A percentile compares a stretch with the other conserved stretches of the same genome.
phyloP scores from a whole-genome alignment of 2,888 invertebrate genomes.

The Lordiphosa andalusiaca region DNA sequence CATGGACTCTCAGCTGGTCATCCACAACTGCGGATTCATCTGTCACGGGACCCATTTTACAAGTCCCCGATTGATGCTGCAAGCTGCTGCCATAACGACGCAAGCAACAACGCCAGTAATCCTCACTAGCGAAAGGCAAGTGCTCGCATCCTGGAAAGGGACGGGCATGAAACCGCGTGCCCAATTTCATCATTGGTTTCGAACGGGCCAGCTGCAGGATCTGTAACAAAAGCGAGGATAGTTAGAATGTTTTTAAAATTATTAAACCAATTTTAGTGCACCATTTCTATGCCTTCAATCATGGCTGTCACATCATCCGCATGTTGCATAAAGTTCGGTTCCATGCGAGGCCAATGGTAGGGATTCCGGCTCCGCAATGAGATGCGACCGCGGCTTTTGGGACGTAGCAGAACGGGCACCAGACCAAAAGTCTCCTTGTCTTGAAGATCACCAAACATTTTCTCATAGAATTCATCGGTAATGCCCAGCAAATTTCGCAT shows the following conservation, averaged over 20 bases:
- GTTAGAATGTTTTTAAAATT: not conserved
- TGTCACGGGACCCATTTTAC: constrained; percentile 84
- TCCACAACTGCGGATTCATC: constrained; percentile 85
- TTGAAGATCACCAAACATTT: constrained; percentile 77
- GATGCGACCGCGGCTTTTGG: constrained; percentile 87
- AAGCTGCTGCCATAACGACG: constrained; percentile 86
- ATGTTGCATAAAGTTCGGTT: constrained; percentile 90
- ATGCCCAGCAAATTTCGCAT: constrained; percentile 84
- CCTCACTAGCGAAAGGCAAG: constrained; percentile 83
- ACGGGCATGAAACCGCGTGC: constrained; percentile 81
- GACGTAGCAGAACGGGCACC: constrained; percentile 87
- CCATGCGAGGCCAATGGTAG: constrained; percentile 87
- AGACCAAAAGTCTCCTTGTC: constrained; percentile 84
- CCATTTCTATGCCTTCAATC: constrained; percentile 88
- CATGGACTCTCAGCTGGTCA: constrained; percentile 83
- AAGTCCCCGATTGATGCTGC: constrained; percentile 86
- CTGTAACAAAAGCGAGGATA: constrained; percentile 71
- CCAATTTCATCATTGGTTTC: constrained; percentile 82
- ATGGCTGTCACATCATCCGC: constrained; percentile 87
- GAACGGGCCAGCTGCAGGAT: constrained; percentile 82
- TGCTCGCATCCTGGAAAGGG: constrained; percentile 87
- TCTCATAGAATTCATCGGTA: constrained; percentile 80
- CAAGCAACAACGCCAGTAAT: constrained; percentile 88
- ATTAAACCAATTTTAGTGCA: constrained; percentile 65
- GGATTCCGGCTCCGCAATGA: constrained; percentile 87